Base-by-base conservation (phyloP, 2,888 invertebrate genomes). In the Nomada fabriciana region DNA sequence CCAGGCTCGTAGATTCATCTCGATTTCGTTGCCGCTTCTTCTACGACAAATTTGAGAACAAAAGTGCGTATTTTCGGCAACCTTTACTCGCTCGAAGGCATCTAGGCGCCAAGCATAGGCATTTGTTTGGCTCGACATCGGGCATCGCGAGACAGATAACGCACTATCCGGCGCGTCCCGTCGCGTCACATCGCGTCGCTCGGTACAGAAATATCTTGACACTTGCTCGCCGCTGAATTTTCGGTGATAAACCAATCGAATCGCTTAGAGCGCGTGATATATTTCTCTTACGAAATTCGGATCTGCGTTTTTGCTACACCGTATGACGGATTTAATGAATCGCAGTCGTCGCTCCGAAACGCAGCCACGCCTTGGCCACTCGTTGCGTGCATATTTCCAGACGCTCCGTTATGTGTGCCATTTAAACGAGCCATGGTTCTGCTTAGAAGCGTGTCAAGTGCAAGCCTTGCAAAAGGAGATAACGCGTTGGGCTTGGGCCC, bases 141-240 rank as follows among this genome's bases (percentile, higher is more conserved):
- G 42, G 78, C 59, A 61, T 57, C 79, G 43, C 47, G 20, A 60
- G 71, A 25, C 42, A 57, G 82, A 80, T 82, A 82, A 80, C 69
- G 42, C 59, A 10, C 25, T 59, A 59, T 69, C 69, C 52, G 68
- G 25, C 25, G 25, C 25, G 25, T 25, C 25, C 2, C 25, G 25
- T 25, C 25, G 25, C 25, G 25, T 25, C 25, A 25, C 25, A 7
- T 29, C 29, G 3, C 23, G n/a, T 23, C 59, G 52, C n/a, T n/a
- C 61, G 42, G 3, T 25, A 67, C 47, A 23, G 50, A 69, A 69
- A 61, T 67, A 60, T 70, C 70, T 70, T 36, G 61, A 15, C 79
- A 57, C 20, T 76, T 63, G 67, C 47, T 20, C 80, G 18, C 53
- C 2, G 57, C n/a, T 52, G 42, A 79, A 47, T 63, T 74, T 68